Conservation (phyloP, 2,113 vertebrate genomes). For the Centropristis striata region DNA sequence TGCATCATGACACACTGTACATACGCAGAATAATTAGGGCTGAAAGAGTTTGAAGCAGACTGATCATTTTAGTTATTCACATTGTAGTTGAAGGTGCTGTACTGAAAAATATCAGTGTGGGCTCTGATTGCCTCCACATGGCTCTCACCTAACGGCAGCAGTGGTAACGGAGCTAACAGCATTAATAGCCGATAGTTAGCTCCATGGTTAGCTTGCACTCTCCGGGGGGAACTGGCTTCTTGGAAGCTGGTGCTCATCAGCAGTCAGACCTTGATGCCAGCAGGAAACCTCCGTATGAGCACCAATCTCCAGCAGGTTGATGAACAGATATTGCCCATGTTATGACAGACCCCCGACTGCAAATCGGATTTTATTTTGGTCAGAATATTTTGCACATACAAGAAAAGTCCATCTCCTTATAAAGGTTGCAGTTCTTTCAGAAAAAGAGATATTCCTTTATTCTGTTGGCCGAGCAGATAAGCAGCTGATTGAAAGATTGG, state of each 20-base stretch:
- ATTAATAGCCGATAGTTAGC: no score
- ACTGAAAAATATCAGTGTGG: no score
- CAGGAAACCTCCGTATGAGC: background rate
- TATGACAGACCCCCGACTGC: background rate
- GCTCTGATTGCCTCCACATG: no score
- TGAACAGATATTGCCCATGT: background rate
- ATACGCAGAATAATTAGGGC: background rate
- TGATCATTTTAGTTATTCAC: background rate
- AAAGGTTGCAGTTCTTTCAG: slow-evolving; percentile 17
- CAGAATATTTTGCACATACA: slow-evolving; percentile 2
- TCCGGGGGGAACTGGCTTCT: no score
- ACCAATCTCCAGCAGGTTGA: background rate
- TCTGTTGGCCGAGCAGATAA: slow-evolving; percentile 29
- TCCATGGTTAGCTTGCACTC: no score
- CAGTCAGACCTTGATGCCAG: background rate
- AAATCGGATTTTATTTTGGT: slow-evolving; percentile 7
- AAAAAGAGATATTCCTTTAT: slow-evolving; percentile 25
- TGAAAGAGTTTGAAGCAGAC: background rate
- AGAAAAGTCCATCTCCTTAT: slow-evolving; percentile 6
- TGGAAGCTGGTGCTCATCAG: no score
- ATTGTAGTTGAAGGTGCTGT: no score
- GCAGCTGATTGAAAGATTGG: slow-evolving; percentile 43
- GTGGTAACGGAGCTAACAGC: no score
- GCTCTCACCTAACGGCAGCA: no score
- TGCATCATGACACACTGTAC: background rate